phyloP scores from a whole-genome alignment of 2,113 vertebrate species.

The Stomatorhinus ivindoensis region DNA sequence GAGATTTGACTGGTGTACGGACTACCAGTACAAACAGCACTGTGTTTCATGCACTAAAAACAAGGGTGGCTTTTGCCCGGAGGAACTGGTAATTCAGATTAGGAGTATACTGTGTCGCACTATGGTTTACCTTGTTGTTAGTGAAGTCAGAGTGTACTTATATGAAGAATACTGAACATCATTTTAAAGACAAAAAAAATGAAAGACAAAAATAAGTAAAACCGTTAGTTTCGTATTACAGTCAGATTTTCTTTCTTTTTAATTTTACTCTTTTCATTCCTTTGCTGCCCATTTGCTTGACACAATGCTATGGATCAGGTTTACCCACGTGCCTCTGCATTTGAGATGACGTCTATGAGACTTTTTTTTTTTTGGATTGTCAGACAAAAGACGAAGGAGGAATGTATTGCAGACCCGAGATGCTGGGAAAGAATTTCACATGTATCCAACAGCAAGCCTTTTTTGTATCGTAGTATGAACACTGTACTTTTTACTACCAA shows the following conservation, averaged over 20 bases:
- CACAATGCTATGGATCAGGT: slow-evolving; percentile 1
- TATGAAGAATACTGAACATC: not conserved
- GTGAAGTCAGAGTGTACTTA: not conserved
- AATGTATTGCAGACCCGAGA: slow-evolving; percentile 49
- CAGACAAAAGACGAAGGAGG: slow-evolving; percentile 10
- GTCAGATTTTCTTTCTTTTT: slow-evolving; percentile 35
- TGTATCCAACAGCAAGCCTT: slow-evolving; percentile 52
- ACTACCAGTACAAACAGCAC: not conserved
- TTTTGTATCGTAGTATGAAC: slow-evolving; percentile 66
- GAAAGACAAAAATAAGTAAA: not conserved
- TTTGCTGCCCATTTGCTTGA: not conserved
- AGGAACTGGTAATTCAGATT: not conserved
- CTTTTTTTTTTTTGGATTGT: not conserved
- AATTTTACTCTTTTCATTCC: not conserved
- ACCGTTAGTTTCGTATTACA: slow-evolving; percentile 30
- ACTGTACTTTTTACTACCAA: slow-evolving; percentile 71
- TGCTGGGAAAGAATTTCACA: slow-evolving; percentile 45
- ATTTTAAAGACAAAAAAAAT: slow-evolving; percentile 1
- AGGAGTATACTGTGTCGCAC: not conserved
- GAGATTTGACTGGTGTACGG: not conserved
- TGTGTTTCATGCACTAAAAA: not conserved
- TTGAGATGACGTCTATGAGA: not conserved
- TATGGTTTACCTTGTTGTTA: not conserved
- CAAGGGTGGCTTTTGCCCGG: not conserved
- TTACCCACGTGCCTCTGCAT: not conserved